These are phyloP conservation scores for Urocynchramus pylzowi DNA, from an alignment of 2,113 vertebrate genomes.

Conservation along the genomic window DNA sequence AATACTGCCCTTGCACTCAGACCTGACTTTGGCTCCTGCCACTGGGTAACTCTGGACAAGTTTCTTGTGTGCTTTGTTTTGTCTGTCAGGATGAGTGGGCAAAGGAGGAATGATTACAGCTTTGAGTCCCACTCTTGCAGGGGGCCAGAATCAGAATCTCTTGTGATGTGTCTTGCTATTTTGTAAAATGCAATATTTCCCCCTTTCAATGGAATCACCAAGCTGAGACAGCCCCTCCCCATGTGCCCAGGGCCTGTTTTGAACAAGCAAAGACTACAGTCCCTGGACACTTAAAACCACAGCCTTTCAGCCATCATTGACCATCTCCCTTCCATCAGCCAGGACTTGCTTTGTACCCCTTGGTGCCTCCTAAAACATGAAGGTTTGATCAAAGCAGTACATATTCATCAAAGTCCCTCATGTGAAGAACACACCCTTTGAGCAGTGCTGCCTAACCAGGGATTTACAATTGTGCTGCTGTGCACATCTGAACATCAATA, in stretches of 20 bases:
- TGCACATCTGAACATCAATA: not conserved
- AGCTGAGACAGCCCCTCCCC: not conserved
- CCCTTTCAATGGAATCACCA: not conserved
- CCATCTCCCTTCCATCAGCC: not conserved
- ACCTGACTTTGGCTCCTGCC: not conserved
- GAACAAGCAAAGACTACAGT: not conserved
- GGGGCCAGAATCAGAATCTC: not conserved
- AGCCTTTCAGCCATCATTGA: accelerated
- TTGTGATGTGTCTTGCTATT: not conserved
- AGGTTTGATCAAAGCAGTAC: not conserved
- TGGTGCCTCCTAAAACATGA: not conserved
- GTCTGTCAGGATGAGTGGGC: not conserved
- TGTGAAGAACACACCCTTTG: not conserved
- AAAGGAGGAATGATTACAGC: not conserved
- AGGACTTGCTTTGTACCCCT: no score
- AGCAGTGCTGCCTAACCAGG: not conserved
- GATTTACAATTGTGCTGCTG: not conserved
- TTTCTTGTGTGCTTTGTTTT: not conserved
- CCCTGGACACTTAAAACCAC: accelerated
- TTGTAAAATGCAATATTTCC: not conserved
- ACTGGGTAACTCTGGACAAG: not conserved
- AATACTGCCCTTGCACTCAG: not conserved
- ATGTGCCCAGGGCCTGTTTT: not conserved
- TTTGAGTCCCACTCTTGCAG: not conserved
- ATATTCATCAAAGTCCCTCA: not conserved